A percentile compares a stretch with the other conserved stretches of the same genome.
These are phyloP conservation scores for Aurelia sp. DNA, from an alignment of 30 jellyfish, hydroid and myxozoan genomes.

Conservation along the genomic window DNA sequence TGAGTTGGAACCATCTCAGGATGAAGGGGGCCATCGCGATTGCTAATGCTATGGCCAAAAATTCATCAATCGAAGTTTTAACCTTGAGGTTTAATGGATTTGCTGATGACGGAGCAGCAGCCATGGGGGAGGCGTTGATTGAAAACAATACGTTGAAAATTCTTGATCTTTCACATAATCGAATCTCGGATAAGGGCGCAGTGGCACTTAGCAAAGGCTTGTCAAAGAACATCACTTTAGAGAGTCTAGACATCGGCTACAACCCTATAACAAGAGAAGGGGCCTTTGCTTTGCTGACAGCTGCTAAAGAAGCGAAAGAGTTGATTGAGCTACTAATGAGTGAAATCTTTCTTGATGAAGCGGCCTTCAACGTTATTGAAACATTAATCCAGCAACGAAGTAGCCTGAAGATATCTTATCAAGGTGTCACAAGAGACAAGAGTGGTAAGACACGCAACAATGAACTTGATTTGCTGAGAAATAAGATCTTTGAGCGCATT, in stretches of 20 bases:
- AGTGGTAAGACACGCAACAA: constrained; percentile 30
- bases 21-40: constrained; percentile 70
- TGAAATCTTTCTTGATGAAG: constrained; percentile 60
- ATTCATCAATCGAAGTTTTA: constrained; percentile 49
- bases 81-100: constrained; percentile 78
- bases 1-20: constrained; percentile 89
- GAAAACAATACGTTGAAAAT: constrained; percentile 54
- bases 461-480: constrained; percentile 36
- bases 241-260: constrained; percentile 70
- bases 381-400: constrained; percentile 22
- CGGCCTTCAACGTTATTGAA: constrained; percentile 37
- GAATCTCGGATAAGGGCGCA: constrained; percentile 86
- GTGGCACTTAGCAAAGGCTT: constrained; percentile 58
- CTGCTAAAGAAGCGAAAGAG: constrained; percentile 51
- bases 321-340: constrained; percentile 72
- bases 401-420: constrained; percentile 32
- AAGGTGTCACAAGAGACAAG: constrained; percentile 39
- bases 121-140: constrained; percentile 60
- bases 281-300: constrained; percentile 51
- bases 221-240: constrained; percentile 59
- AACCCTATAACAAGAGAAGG: constrained; percentile 81
- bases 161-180: constrained; percentile 73
- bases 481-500: constrained; percentile 67
- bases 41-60: constrained; percentile 66
- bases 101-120: constrained; percentile 81